phyloP scores from a whole-genome alignment of 1,140 invertebrate species.

The Diabrotica undecimpunctata region DNA sequence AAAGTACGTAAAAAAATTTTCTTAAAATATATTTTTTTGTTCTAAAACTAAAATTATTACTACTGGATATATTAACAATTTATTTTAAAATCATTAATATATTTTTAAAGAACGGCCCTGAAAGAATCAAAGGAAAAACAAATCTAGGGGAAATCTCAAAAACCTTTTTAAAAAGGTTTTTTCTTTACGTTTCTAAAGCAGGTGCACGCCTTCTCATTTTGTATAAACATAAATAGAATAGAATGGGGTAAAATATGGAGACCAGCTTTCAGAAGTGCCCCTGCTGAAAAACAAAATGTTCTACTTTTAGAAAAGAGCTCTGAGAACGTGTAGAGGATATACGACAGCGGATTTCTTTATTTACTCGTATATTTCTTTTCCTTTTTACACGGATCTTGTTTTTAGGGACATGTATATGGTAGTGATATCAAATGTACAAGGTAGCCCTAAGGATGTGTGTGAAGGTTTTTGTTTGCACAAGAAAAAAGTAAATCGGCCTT shows the following conservation, averaged over 20 bases:
- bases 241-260: conserved; percentile 1
- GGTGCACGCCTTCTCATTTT: conserved; percentile 1
- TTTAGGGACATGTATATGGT: not conserved
- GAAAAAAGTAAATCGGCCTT: too few relatives aligned
- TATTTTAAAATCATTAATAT: too few relatives aligned
- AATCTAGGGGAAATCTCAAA: not conserved
- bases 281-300: conserved; percentile 2
- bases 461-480: not conserved
- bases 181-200: not conserved
- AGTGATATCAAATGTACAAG: not conserved
- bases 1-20: too few relatives aligned
- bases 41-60: too few relatives aligned
- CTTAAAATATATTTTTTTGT: too few relatives aligned
- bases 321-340: conserved; percentile 2
- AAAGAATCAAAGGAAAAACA: not conserved
- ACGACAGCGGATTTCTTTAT: not conserved
- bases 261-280: conserved; percentile 1
- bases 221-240: conserved; percentile 3
- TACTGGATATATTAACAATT: too few relatives aligned
- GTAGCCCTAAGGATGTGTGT: not conserved
- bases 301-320: conserved; percentile 2
- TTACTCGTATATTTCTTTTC: conserved; percentile 1
- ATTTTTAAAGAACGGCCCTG: too few relatives aligned
- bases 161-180: not conserved
- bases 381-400: conserved; percentile 2